Percentiles rank a stretch among this genome's conserved stretches.
Conservation (phyloP, 2,113 vertebrate species). For the Centropus unirufus region DNA sequence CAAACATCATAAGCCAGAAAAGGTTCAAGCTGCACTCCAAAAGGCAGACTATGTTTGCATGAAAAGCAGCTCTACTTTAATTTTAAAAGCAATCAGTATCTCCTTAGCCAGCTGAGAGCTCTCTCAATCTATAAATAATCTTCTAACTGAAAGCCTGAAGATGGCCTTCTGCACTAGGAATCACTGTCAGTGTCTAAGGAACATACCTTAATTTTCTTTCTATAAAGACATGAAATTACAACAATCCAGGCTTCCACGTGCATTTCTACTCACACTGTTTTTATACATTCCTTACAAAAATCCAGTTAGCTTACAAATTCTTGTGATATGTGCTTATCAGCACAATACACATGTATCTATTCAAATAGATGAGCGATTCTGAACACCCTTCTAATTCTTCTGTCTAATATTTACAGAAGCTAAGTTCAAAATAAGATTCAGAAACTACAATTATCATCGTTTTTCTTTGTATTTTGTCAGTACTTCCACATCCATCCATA, state of each 20-base stretch:
- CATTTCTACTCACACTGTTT: background rate
- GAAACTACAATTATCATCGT: background rate
- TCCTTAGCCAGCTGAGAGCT: background rate
- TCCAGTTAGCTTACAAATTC: background rate
- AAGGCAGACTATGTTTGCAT: no score
- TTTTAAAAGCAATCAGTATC: background rate
- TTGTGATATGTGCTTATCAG: background rate
- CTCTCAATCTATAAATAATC: background rate
- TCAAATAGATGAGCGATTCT: background rate
- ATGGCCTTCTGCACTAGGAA: background rate
- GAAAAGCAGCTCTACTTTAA: background rate
- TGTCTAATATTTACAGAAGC: background rate
- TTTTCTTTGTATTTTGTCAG: background rate
- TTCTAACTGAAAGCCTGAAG: background rate
- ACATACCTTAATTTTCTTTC: background rate
- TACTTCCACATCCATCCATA: background rate
- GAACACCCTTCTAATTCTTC: background rate
- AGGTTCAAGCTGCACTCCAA: no score
- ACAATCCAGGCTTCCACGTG: background rate
- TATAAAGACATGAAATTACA: background rate
- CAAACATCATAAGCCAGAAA: no score
- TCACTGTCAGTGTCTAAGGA: accelerated
- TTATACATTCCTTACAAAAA: background rate
- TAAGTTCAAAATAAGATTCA: background rate
- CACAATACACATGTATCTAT: background rate